phyloP scores from a whole-genome alignment of 2,888 invertebrate species.

The Anticlea derivata region DNA sequence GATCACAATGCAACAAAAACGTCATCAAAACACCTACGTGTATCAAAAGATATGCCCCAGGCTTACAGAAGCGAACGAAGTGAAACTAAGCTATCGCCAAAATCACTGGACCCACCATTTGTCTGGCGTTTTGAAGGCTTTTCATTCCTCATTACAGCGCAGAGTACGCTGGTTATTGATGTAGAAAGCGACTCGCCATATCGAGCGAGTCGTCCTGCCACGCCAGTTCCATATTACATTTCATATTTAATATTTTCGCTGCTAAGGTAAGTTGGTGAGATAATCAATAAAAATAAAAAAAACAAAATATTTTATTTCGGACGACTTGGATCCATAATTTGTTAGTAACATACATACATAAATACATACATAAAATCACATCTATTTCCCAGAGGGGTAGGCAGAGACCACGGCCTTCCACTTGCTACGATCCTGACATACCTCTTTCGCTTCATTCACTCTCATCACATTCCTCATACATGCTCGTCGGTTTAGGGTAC shows the following conservation, averaged over 20 bases:
- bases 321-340: too few relatives aligned
- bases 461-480: too few relatives aligned
- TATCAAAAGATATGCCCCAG: conserved; percentile 60
- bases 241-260: conserved; percentile 54
- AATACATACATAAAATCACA: too few relatives aligned
- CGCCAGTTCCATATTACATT: conserved; percentile 54
- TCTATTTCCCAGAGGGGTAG: too few relatives aligned
- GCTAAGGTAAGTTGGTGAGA: conserved; percentile 21
- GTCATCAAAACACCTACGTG: conserved; percentile 55
- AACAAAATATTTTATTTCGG: too few relatives aligned
- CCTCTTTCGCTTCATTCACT: too few relatives aligned
- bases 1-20: conserved; percentile 48
- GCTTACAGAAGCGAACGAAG: conserved; percentile 67
- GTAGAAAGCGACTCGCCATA: conserved; percentile 74
- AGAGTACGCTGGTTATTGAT: conserved; percentile 44
- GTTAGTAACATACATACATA: too few relatives aligned
- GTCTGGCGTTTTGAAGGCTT: conserved; percentile 2
- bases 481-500: too few relatives aligned
- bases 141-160: conserved; percentile 38
- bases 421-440: too few relatives aligned
- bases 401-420: too few relatives aligned
- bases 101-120: conserved; percentile 44
- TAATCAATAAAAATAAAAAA: conserved; percentile 4
- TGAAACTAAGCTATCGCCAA: conserved; percentile 57
- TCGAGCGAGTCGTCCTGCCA: conserved; percentile 54